Conservation (phyloP, 2,797 vertebrate genomes). For the Xenopus petersii region DNA sequence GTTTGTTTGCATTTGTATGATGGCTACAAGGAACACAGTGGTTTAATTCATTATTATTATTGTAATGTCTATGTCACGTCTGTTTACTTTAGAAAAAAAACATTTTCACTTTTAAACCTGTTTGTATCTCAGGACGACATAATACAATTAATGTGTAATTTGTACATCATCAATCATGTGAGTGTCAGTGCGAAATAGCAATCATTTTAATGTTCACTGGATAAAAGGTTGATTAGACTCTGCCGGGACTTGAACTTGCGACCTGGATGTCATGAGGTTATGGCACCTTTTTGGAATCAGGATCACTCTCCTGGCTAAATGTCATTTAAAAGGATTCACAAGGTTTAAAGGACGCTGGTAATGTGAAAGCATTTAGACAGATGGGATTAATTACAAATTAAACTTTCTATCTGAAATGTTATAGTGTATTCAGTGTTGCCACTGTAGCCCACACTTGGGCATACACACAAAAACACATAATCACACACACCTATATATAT, state of each 20-base stretch:
- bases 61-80: conserved; percentile 11
- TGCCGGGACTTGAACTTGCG: conserved; percentile 42
- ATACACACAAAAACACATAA: too few relatives aligned
- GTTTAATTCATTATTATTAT: not conserved
- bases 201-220: conserved; percentile 49
- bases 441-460: too few relatives aligned
- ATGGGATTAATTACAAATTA: conserved; percentile 29
- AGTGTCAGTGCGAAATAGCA: conserved; percentile 42
- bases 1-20: not conserved
- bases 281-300: conserved; percentile 37
- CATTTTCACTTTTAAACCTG: conserved; percentile 34
- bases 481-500: too few relatives aligned
- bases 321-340: conserved; percentile 33
- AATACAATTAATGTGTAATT: conserved; percentile 45
- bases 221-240: conserved; percentile 47
- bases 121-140: conserved; percentile 25
- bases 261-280: conserved; percentile 45
- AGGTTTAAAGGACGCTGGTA: not conserved
- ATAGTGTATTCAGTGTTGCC: too few relatives aligned
- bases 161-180: conserved; percentile 48
- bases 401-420: too few relatives aligned
- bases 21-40: not conserved
- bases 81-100: conserved; percentile 16
- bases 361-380: conserved; percentile 19
- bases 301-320: conserved; percentile 17